phyloP scores from a whole-genome alignment of 2,113 vertebrate species.

The Chionis minor region DNA sequence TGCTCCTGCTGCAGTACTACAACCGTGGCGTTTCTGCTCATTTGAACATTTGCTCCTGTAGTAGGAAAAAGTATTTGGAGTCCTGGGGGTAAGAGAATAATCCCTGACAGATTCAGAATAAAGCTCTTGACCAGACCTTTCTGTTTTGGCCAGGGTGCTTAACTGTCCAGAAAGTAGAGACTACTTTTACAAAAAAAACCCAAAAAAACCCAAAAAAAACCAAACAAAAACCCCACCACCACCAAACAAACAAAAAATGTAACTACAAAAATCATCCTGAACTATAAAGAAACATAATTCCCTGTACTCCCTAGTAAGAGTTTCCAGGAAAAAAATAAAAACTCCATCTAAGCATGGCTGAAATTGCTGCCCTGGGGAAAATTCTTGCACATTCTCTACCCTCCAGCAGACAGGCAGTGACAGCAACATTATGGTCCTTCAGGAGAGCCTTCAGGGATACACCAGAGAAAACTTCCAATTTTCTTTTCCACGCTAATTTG shows the following conservation, averaged over 20 bases:
- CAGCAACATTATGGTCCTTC: not conserved
- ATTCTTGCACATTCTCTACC: not conserved
- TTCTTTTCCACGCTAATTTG: not conserved
- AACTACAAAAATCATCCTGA: not conserved
- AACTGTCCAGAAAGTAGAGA: too few relatives aligned
- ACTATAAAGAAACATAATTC: not conserved
- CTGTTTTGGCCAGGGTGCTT: too few relatives aligned
- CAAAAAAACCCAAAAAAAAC: too few relatives aligned
- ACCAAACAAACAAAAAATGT: too few relatives aligned
- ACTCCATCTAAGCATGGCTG: not conserved
- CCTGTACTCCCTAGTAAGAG: not conserved
- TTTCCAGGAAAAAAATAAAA: not conserved
- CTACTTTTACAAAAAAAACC: too few relatives aligned
- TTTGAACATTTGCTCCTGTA: not conserved
- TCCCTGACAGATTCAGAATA: too few relatives aligned
- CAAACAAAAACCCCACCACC: too few relatives aligned
- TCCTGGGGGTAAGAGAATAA: too few relatives aligned
- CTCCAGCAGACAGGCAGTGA: not conserved
- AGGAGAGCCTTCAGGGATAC: not conserved
- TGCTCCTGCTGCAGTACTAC: not conserved
- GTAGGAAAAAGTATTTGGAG: not conserved
- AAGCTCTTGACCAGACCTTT: too few relatives aligned
- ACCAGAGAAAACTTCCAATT: not conserved
- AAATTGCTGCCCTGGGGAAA: not conserved
- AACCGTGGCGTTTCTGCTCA: fast-evolving